Evolutionary conservation across 2,113 vertebrate genomes (phyloP).

Genomic region (Nibea coibor): DNA sequence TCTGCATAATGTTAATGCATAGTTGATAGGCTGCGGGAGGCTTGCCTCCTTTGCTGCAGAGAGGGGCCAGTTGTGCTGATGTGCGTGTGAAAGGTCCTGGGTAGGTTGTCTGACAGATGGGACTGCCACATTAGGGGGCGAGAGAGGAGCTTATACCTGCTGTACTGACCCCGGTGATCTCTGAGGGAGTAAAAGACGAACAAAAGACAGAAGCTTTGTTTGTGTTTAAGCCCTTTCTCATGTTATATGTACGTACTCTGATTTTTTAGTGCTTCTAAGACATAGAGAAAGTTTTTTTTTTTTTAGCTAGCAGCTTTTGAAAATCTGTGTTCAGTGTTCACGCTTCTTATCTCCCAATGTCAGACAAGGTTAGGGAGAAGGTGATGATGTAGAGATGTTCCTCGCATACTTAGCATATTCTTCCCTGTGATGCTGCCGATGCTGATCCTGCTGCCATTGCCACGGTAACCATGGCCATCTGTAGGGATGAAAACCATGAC

Average conservation of each 20-base stretch:
- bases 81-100: slow-evolving; percentile 54
- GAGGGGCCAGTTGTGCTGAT: slow-evolving; percentile 36
- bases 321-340: not conserved
- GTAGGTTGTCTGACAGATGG: slow-evolving; percentile 74
- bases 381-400: slow-evolving; percentile 21
- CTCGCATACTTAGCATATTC: slow-evolving; percentile 16
- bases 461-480: slow-evolving; percentile 79
- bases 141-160: slow-evolving; percentile 67
- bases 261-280: not conserved
- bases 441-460: slow-evolving; percentile 74
- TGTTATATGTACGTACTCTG: not conserved
- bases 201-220: slow-evolving; percentile 32
- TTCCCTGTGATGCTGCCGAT: slow-evolving; percentile 43
- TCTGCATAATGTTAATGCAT: slow-evolving; percentile 1
- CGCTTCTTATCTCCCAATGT: not conserved
- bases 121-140: slow-evolving; percentile 38
- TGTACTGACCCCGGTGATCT: slow-evolving; percentile 65
- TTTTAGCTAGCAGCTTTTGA: not conserved
- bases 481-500: slow-evolving; percentile 77
- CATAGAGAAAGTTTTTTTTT: not conserved
- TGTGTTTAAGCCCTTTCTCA: not conserved
- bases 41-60: slow-evolving; percentile 23
- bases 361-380: slow-evolving; percentile 15
- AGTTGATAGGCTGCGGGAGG: slow-evolving; percentile 20
- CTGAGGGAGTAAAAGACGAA: slow-evolving; percentile 19